phyloP scores from a whole-genome alignment of 37 sponge, comb jelly and placozoan genomes.

The Chondrosia reniformis region DNA sequence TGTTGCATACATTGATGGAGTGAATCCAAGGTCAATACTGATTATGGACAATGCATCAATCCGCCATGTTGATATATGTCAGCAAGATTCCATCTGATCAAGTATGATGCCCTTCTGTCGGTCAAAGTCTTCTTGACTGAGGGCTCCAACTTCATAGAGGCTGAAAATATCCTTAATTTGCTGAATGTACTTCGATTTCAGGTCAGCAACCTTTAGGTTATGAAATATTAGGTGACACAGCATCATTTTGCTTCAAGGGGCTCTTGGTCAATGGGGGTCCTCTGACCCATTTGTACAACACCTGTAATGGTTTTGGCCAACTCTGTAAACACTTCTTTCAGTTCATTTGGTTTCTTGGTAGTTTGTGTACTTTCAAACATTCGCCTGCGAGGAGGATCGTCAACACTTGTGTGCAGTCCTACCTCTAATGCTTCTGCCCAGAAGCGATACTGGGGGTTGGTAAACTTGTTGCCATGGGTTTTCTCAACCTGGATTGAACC shows the following conservation, averaged over 20 bases:
- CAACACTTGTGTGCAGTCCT: neutral
- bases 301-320: neutral
- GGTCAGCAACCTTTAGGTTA: neutral
- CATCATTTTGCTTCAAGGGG: neutral
- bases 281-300: neutral
- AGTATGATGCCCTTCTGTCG: neutral
- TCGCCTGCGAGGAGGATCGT: neutral
- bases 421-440: neutral
- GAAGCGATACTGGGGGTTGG: neutral
- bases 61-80: neutral
- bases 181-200: neutral
- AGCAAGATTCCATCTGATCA: neutral
- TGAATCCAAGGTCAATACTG: neutral
- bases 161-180: neutral
- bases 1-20: neutral
- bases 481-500: neutral
- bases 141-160: slow-evolving; percentile 3
- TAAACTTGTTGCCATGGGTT: neutral
- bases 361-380: neutral
- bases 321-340: neutral
- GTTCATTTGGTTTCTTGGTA: neutral
- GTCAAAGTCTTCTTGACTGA: neutral
- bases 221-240: neutral
- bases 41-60: neutral
- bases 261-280: neutral